A percentile compares a stretch with the other conserved stretches of the same genome.
Conservation (phyloP, 2,113 vertebrate species). For the Lepus timidus region DNA sequence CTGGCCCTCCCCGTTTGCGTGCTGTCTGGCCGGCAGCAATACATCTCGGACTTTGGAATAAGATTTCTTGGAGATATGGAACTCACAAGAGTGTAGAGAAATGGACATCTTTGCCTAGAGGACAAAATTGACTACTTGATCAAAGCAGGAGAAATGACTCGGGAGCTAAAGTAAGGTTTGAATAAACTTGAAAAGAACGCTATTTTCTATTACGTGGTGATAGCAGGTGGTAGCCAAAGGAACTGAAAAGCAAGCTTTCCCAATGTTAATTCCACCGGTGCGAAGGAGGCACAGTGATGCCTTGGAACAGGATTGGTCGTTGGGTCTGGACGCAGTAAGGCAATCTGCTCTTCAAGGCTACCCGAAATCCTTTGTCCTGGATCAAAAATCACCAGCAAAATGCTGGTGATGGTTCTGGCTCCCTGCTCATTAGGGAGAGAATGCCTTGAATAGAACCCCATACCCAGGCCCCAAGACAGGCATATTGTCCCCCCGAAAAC, state of each 20-base stretch:
- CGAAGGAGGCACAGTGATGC: background rate
- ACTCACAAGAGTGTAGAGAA: background rate
- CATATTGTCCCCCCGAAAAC: background rate
- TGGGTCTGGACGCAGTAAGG: background rate
- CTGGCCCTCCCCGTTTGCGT: background rate
- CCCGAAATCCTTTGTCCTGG: background rate
- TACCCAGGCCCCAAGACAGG: background rate
- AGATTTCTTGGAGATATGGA: background rate
- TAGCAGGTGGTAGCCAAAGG: background rate
- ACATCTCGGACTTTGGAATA: background rate
- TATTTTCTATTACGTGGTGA: background rate
- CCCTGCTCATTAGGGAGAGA: background rate
- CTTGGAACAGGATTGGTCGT: background rate
- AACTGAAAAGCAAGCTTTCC: background rate
- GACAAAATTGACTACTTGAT: background rate
- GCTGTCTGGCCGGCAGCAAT: background rate
- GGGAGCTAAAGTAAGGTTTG: background rate
- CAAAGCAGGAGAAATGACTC: background rate
- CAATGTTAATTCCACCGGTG: background rate
- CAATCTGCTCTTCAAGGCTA: background rate
- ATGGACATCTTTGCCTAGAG: background rate
- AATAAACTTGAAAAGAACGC: background rate
- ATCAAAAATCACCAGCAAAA: conserved; percentile 36
- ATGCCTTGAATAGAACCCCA: background rate
- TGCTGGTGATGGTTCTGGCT: background rate